Conservation (phyloP, 2,113 vertebrate species). For the Caranx melampygus region DNA sequence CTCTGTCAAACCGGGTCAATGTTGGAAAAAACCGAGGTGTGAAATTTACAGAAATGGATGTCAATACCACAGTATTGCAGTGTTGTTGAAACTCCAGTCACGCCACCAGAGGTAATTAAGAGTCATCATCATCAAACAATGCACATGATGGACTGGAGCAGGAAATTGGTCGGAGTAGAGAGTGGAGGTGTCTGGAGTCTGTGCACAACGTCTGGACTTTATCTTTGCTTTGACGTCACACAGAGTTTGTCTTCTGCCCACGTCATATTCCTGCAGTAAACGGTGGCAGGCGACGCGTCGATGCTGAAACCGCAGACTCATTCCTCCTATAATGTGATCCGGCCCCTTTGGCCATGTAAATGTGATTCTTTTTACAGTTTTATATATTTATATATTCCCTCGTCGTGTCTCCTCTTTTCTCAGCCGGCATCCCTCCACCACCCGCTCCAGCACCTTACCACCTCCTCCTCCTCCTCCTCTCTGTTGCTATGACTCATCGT, state of each 20-base stretch:
- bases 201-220: slow-evolving; percentile 32
- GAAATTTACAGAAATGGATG: background rate
- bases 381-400: slow-evolving; percentile 3
- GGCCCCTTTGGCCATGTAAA: slow-evolving; percentile 7
- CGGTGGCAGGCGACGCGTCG: background rate
- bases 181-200: slow-evolving; percentile 4
- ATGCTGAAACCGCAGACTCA: slow-evolving; percentile 2
- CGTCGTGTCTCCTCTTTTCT: slow-evolving; percentile 53
- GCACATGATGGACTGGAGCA: slow-evolving; percentile 16
- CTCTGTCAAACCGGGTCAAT: slow-evolving; percentile 23
- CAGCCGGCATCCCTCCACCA: background rate
- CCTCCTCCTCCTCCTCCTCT: background rate
- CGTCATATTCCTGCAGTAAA: slow-evolving; percentile 10
- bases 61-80: too few species aligned
- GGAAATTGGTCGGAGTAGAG: slow-evolving; percentile 13
- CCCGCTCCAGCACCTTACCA: too few species aligned
- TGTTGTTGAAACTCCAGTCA: background rate
- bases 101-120: slow-evolving; percentile 8
- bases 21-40: background rate
- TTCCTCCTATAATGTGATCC: background rate
- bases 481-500: slow-evolving; percentile 75
- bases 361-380: slow-evolving; percentile 1
- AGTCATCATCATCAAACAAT: slow-evolving; percentile 14
- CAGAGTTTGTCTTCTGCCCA: background rate
- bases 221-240: slow-evolving; percentile 17